Base-by-base conservation (phyloP, 2,113 vertebrate genomes). In the Scalopus aquaticus region DNA sequence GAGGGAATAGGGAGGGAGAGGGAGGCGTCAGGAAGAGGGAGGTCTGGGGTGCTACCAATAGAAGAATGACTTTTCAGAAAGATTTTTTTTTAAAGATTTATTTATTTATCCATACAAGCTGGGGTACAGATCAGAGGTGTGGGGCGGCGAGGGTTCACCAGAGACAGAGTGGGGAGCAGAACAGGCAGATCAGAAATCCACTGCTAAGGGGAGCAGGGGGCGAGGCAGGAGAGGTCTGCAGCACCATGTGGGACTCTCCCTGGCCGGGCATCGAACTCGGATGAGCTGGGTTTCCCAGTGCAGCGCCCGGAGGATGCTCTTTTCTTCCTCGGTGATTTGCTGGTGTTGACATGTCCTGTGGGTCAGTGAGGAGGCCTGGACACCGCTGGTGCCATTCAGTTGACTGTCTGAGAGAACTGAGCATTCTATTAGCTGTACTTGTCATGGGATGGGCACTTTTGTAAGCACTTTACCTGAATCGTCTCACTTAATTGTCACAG, bases 31-130 rank as follows among this genome's bases (percentile, higher is more conserved):
- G 58, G 58, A 78, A 35, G 70, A 37, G n/a, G 3, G 64, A 30
- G 22, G 11, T 26, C 35, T 79, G 26, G 32, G 73, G 22, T 39
- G 24, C 20, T 56, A 4, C 6, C 5, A 10, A n/a, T 51, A 9
- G 28, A 37, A 0, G 2, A 46, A 22, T 24, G 62, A 7, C 1
- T 0, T 56, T 24, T 56, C 4, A 28, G 58, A 54, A 62, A 17
- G 28, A 19, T 10, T 39, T 28, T n/a, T n/a, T n/a, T n/a, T n/a
- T n/a, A n/a, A n/a, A n/a, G n/a, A n/a, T n/a, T n/a, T n/a, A n/a
- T n/a, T n/a, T n/a, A n/a, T n/a, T n/a, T n/a, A n/a, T n/a, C n/a
- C n/a, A n/a, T n/a, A n/a, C n/a, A n/a, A n/a, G n/a, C n/a, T n/a
- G n/a, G n/a, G n/a, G n/a, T n/a, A n/a, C n/a, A n/a, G n/a, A n/a